phyloP scores from a whole-genome alignment of 2,113 vertebrate genomes.

The Scopus umbretta region DNA sequence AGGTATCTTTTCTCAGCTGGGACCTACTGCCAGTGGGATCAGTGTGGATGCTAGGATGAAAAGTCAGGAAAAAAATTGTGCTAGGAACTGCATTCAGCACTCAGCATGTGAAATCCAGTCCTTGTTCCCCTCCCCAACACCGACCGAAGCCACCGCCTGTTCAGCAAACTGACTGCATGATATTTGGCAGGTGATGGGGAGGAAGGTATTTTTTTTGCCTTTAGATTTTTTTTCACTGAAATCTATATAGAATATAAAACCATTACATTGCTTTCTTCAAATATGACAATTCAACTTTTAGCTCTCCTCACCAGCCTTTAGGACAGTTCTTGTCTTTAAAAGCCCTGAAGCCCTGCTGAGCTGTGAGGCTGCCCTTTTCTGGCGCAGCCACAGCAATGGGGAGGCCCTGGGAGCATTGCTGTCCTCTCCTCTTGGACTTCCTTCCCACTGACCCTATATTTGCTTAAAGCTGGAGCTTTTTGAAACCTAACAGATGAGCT shows the following conservation, averaged over 20 bases:
- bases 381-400: neutral
- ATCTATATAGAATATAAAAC: neutral
- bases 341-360: neutral
- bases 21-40: neutral
- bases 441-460: neutral
- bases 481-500: rapidly evolving
- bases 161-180: neutral
- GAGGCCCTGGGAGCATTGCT: neutral
- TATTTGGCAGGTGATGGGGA: neutral
- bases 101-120: neutral
- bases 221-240: neutral
- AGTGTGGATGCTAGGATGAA: neutral
- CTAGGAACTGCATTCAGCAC: neutral
- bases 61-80: neutral
- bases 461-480: neutral
- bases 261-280: neutral
- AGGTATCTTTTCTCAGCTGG: neutral
- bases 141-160: rapidly evolving
- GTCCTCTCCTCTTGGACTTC: neutral
- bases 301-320: neutral
- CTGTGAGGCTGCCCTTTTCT: neutral
- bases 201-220: neutral
- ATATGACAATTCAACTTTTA: neutral
- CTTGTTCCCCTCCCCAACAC: neutral
- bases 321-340: neutral